phyloP scores from a whole-genome alignment of 2,888 invertebrate genomes.

The Choreutis nemorana region DNA sequence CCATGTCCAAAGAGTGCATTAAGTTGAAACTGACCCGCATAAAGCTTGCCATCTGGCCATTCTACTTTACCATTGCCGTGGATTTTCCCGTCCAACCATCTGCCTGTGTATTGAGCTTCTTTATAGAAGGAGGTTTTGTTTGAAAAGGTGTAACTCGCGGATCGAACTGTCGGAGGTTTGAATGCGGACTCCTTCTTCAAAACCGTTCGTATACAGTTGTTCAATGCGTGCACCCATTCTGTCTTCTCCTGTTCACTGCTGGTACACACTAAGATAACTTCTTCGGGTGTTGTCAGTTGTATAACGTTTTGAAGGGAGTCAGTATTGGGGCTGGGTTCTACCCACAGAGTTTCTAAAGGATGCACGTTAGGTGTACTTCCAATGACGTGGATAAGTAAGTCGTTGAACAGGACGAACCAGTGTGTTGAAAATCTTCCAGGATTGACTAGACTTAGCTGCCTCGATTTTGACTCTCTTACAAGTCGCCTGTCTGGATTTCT shows the following conservation, averaged over 20 bases:
- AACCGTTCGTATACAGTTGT: conserved; percentile 73
- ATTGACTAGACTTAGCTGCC: conserved; percentile 73
- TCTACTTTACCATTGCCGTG: conserved; percentile 85
- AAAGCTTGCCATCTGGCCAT: conserved; percentile 82
- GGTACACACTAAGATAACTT: conserved; percentile 73
- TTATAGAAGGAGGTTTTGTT: conserved; percentile 74
- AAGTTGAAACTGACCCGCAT: conserved; percentile 81
- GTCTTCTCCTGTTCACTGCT: conserved; percentile 74
- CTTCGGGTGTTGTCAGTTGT: conserved; percentile 81
- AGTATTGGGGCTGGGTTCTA: conserved; percentile 75
- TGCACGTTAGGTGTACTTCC: conserved; percentile 72
- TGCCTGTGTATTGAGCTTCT: conserved; percentile 80
- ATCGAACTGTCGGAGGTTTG: conserved; percentile 75
- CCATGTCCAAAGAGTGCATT: conserved; percentile 78
- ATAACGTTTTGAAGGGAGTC: conserved; percentile 71
- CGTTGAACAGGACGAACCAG: conserved; percentile 83
- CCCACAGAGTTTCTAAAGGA: conserved; percentile 80
- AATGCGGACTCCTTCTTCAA: conserved; percentile 69
- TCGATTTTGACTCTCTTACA: conserved; percentile 77
- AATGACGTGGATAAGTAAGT: conserved; percentile 78
- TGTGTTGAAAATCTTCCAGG: conserved; percentile 79
- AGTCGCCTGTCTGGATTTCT: conserved; percentile 74
- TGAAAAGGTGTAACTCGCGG: conserved; percentile 76
- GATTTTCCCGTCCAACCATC: conserved; percentile 84
- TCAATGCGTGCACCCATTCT: conserved; percentile 81